Evolutionary conservation across 2,113 vertebrate genomes (phyloP).

Genomic region (Bubalus kerabau): DNA sequence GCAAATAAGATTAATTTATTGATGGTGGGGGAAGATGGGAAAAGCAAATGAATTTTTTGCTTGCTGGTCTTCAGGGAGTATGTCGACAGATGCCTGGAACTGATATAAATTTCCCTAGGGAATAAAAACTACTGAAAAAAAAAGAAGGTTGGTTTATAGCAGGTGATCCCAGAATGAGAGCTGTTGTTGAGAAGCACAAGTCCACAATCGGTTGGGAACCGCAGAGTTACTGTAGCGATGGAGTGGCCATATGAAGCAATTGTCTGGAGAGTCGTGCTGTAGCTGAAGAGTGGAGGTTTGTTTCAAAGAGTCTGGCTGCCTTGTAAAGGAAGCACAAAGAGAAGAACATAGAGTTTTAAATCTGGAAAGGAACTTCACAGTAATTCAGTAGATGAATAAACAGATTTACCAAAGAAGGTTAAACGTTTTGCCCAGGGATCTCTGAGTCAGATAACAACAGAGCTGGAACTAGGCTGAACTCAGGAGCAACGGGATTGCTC

Average conservation of each 20-base stretch:
- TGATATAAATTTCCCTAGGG: slow-evolving; percentile 62
- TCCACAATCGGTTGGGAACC: neutral
- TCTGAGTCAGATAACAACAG: neutral
- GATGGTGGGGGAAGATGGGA: neutral
- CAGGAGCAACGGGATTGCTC: rapidly evolving
- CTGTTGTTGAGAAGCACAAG: neutral
- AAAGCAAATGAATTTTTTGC: slow-evolving; percentile 50
- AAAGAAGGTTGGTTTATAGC: slow-evolving; percentile 24
- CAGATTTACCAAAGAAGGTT: neutral
- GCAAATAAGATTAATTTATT: slow-evolving; percentile 42
- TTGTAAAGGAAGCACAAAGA: slow-evolving; percentile 13
- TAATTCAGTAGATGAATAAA: neutral
- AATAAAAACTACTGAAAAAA: slow-evolving; percentile 27
- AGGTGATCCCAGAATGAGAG: slow-evolving; percentile 14
- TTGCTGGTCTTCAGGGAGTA: slow-evolving; percentile 19
- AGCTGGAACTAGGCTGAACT: neutral
- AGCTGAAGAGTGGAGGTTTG: neutral
- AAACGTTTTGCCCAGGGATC: neutral
- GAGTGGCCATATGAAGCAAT: neutral
- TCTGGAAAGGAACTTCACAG: neutral
- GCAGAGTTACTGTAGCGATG: neutral
- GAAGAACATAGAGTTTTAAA: neutral
- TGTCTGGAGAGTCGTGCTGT: neutral
- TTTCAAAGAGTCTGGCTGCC: neutral
- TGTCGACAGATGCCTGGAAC: slow-evolving; percentile 31